phyloP scores from a whole-genome alignment of 2,888 invertebrate species.

The Drosophila mercatorum region DNA sequence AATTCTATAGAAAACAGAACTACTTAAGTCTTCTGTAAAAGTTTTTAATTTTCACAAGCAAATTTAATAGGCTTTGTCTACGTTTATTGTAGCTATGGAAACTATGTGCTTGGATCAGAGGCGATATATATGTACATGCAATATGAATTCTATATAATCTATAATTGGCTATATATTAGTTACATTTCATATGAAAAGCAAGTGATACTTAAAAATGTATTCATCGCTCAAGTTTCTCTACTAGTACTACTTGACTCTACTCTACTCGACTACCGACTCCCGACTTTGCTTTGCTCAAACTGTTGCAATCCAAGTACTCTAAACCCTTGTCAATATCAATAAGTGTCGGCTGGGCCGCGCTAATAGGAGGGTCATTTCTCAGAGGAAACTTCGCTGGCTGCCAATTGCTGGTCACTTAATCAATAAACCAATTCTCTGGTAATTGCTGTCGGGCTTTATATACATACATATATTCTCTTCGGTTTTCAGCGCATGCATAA shows the following conservation, averaged over 20 bases:
- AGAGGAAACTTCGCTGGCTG: slow-evolving; percentile 6
- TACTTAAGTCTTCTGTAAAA: not conserved
- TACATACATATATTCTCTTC: not conserved
- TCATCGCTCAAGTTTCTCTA: too few relatives aligned
- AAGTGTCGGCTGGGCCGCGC: slow-evolving; percentile 9
- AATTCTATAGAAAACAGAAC: not conserved
- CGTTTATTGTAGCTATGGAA: not conserved
- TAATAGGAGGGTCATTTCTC: slow-evolving; percentile 10
- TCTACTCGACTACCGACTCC: too few relatives aligned
- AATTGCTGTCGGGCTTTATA: slow-evolving; percentile 14
- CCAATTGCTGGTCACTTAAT: slow-evolving; percentile 35
- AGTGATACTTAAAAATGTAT: too few relatives aligned
- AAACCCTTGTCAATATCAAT: slow-evolving; percentile 34
- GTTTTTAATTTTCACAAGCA: not conserved
- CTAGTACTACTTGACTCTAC: too few relatives aligned
- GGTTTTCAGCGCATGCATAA: slow-evolving; percentile 43
- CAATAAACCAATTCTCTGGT: slow-evolving; percentile 23
- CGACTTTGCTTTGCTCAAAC: not conserved
- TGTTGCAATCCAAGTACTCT: not conserved
- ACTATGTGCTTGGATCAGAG: not conserved
- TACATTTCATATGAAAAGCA: too few relatives aligned
- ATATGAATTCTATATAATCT: too few relatives aligned
- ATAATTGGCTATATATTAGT: too few relatives aligned
- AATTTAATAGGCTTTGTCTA: not conserved
- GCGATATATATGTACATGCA: too few relatives aligned